Evolutionary conservation across 2,888 invertebrate genomes (phyloP).

Genomic region (Amphipyra berbera): DNA sequence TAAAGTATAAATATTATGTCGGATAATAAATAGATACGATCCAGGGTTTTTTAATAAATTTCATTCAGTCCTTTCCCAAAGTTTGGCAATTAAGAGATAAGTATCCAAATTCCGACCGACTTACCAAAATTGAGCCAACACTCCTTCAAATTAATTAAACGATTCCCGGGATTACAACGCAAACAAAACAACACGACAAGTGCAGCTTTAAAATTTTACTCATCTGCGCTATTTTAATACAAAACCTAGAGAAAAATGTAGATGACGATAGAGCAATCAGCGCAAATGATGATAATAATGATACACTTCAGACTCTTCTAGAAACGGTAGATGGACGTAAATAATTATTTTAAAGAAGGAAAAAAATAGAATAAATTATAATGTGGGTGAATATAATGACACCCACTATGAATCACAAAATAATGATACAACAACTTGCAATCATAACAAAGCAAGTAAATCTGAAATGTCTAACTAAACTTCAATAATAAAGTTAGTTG

Average conservation of each 20-base stretch:
- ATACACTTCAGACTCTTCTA: conserved; percentile 20
- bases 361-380: conserved; percentile 28
- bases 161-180: conserved; percentile 9
- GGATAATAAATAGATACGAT: neutral
- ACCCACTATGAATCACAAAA: conserved; percentile 40
- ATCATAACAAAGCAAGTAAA: conserved; percentile 28
- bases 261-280: conserved; percentile 5
- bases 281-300: conserved; percentile 16
- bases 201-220: conserved; percentile 1
- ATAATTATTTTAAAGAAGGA: conserved; percentile 19
- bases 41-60: conserved; percentile 19
- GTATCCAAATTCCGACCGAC: conserved; percentile 16
- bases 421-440: conserved; percentile 33
- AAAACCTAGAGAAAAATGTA: neutral
- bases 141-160: conserved; percentile 49
- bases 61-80: conserved; percentile 31
- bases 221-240: neutral
- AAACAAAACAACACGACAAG: conserved; percentile 18
- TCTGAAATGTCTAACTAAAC: conserved; percentile 8
- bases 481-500: conserved; percentile 19
- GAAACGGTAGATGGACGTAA: conserved; percentile 5
- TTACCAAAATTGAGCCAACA: conserved; percentile 41
- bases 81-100: conserved; percentile 43
- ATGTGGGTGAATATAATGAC: conserved; percentile 11
- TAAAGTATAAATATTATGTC: neutral